phyloP scores from a whole-genome alignment of 2,888 invertebrate species.

The Mayetiola destructor region DNA sequence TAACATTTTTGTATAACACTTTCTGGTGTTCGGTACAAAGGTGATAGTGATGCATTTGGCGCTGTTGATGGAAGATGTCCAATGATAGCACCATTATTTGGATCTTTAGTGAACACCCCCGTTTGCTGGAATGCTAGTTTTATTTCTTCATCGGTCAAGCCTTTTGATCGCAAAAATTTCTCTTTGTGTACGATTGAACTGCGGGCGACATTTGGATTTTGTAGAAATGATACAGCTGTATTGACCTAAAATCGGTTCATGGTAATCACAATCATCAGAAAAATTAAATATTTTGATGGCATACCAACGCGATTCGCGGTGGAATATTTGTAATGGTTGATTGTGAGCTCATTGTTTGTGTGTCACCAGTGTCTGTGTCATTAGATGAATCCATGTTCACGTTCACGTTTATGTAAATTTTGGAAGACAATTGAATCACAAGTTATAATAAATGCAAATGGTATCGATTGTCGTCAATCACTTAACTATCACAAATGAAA shows the following conservation, averaged over 20 bases:
- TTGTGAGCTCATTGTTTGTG: constrained; percentile 19
- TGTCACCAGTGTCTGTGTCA: constrained; percentile 32
- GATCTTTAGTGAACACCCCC: constrained; percentile 31
- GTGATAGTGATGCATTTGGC: neutral
- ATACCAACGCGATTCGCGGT: constrained; percentile 32
- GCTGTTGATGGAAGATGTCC: constrained; percentile 11
- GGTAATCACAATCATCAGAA: neutral
- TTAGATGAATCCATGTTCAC: constrained; percentile 27
- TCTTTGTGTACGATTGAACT: constrained; percentile 66
- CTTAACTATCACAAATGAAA: no score
- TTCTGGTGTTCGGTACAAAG: constrained; percentile 20
- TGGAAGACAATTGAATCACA: no score
- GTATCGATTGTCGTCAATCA: neutral
- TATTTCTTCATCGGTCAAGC: constrained; percentile 60
- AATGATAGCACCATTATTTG: constrained; percentile 28
- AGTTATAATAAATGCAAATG: neutral
- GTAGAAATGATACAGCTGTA: constrained; percentile 73
- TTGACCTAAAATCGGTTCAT: constrained; percentile 46
- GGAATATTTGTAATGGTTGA: constrained; percentile 14
- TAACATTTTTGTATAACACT: constrained; percentile 41
- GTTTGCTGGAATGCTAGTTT: constrained; percentile 57
- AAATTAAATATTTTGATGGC: constrained; percentile 15
- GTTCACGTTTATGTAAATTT: constrained; percentile 31
- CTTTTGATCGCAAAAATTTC: constrained; percentile 61
- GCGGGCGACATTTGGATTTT: constrained; percentile 67